Percentiles rank a stretch among this genome's conserved stretches.
These are phyloP conservation scores for Antheraea mylitta DNA, from an alignment of 1,140 invertebrate genomes.

Conservation along the genomic window DNA sequence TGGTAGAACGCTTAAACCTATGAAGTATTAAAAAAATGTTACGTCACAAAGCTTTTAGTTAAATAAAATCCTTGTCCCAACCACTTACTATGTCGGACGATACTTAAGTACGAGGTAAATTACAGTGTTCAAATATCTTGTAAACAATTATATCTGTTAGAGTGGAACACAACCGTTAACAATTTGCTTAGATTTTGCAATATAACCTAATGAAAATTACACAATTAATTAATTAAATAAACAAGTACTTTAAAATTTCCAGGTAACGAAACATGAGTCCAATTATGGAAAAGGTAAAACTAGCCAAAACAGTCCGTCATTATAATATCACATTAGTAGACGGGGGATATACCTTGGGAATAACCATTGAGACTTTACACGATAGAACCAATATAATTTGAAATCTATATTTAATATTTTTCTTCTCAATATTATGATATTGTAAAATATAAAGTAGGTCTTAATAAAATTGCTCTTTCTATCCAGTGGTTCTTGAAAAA, in stretches of 20 bases:
- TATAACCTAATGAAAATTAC: too few species aligned
- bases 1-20: too few species aligned
- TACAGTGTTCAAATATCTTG: too few species aligned
- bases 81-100: too few species aligned
- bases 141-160: too few species aligned
- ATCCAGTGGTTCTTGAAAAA: conserved; percentile 58
- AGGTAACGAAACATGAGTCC: background rate
- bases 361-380: conserved; percentile 38
- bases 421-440: background rate
- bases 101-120: too few species aligned
- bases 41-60: too few species aligned
- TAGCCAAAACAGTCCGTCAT: conserved; percentile 40
- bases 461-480: conserved; percentile 12
- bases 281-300: conserved; percentile 5
- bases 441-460: conserved; percentile 10
- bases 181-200: too few species aligned
- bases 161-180: too few species aligned
- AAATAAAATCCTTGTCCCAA: too few species aligned
- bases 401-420: background rate
- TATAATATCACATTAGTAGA: conserved; percentile 32
- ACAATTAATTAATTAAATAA: background rate
- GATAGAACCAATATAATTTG: background rate
- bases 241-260: background rate
- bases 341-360: conserved; percentile 42
- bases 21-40: too few species aligned